These are phyloP conservation scores for Odontomachus brunneus DNA, from an alignment of 1,140 invertebrate genomes.

Conservation along the genomic window DNA sequence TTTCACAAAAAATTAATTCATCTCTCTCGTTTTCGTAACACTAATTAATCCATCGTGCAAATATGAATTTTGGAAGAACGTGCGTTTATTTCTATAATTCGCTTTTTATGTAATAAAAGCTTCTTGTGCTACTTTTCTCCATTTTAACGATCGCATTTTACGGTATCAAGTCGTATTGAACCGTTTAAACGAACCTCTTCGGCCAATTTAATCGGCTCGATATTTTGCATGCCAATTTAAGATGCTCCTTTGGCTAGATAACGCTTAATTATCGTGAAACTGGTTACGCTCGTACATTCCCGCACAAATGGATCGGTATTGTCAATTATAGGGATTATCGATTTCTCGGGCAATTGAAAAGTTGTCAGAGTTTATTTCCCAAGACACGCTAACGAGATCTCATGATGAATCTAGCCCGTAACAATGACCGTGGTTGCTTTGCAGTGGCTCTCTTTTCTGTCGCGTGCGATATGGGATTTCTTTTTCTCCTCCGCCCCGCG, in stretches of 20 bases:
- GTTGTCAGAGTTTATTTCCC: no score
- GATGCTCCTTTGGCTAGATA: neutral
- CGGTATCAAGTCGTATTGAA: neutral
- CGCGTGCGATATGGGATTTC: neutral
- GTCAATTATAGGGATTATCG: conserved; percentile 2
- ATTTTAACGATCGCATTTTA: no score
- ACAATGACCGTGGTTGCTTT: neutral
- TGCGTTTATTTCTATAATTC: no score
- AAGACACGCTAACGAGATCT: neutral
- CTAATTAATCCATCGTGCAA: no score
- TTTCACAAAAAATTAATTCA: no score
- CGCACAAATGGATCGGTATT: neutral
- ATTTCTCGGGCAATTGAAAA: neutral
- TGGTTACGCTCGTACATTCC: neutral
- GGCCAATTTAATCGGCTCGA: neutral
- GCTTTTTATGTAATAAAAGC: no score
- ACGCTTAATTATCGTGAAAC: conserved; percentile 13
- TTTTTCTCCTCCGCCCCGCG: neutral
- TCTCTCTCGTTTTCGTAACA: no score
- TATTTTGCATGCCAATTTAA: neutral
- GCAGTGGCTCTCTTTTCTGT: neutral
- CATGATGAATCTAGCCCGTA: conserved; percentile 8
- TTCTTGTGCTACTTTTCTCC: no score
- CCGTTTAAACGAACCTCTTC: neutral
- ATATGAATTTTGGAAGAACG: no score